phyloP scores from a whole-genome alignment of 2,113 vertebrate genomes.

The Elaphurus davidianus region DNA sequence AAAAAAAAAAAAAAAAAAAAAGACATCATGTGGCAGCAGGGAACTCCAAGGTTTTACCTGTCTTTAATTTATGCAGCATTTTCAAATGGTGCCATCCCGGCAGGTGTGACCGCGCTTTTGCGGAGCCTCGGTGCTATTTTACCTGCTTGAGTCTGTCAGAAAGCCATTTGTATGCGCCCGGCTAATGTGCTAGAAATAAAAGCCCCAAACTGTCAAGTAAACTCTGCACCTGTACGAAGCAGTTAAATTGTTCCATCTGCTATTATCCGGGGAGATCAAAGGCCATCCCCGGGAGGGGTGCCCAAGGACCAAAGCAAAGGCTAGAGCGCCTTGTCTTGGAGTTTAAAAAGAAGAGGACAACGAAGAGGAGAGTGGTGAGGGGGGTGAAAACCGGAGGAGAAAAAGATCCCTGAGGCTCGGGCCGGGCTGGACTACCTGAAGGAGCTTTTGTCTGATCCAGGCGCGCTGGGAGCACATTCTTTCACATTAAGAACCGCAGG shows the following conservation, averaged over 20 bases:
- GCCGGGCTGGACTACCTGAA: slow-evolving; percentile 82
- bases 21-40: slow-evolving; percentile 68
- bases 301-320: slow-evolving; percentile 80
- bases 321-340: background rate
- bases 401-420: slow-evolving; percentile 28
- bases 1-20: too few species aligned
- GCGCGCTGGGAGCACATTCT: slow-evolving; percentile 84
- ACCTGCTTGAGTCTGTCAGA: slow-evolving; percentile 84
- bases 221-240: slow-evolving; percentile 85
- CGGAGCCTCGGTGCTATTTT: slow-evolving; percentile 73
- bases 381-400: background rate
- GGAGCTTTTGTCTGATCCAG: slow-evolving; percentile 82
- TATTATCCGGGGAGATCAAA: slow-evolving; percentile 86
- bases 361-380: slow-evolving; percentile 51
- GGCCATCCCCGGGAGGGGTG: slow-evolving; percentile 79
- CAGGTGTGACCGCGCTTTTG: slow-evolving; percentile 82
- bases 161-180: slow-evolving; percentile 80
- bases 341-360: slow-evolving; percentile 67
- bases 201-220: slow-evolving; percentile 84
- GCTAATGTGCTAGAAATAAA: slow-evolving; percentile 86
- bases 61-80: slow-evolving; percentile 77
- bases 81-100: slow-evolving; percentile 71
- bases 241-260: slow-evolving; percentile 84
- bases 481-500: slow-evolving; percentile 81
- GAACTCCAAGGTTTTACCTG: slow-evolving; percentile 73